Base-by-base conservation (phyloP, 2,888 invertebrate species). In the Leptopilina syphax region DNA sequence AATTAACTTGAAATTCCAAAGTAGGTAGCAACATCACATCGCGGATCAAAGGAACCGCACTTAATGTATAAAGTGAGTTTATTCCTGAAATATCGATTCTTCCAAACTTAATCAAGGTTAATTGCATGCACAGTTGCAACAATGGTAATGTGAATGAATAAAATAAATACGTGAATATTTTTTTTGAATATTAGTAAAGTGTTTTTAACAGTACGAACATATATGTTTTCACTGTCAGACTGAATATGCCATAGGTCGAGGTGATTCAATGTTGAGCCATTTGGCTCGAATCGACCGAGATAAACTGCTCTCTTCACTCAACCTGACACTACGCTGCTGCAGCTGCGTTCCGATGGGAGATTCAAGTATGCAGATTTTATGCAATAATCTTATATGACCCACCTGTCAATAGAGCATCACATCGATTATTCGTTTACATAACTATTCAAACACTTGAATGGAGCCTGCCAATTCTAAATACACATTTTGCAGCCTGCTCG, bases 311-410 rank as follows among this genome's bases (percentile, higher is more conserved):
- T 77, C 57, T 47, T 70, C 67, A 24, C n/a, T 78, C 66, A 63
- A 50, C 54, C 65, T 44, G 50, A n/a, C 67, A 44, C 47, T 10
- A 24, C 24, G 50, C 50, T 50, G 50, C 50, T 50, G 50, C 50
- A 10, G 50, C 24, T 68, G 44, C 47, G 24, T 47, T 18, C 24
- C 47, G 65, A 41, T 18, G 13, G 76, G 54, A 70, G 79, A 77
- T 83, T 81, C 79, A 79, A 67, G 70, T 80, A 82, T 82, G 83
- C 79, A 84, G 83, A 84, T 84, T 84, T 83, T 78, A 81, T 79
- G 83, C 79, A 83, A 84, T 84, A 84, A 84, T 83, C 84, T 82
- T 81, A 76, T 76, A 76, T 79, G 47, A 68, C 76, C 79, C 78
- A 67, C 27, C 79, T 82, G 80, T 50, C 80, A 81, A 84, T 83